Evolutionary conservation across 2,888 invertebrate genomes (phyloP), one percentile per base, ranked within the genome.

Genomic region (Idaea straminata): DNA sequence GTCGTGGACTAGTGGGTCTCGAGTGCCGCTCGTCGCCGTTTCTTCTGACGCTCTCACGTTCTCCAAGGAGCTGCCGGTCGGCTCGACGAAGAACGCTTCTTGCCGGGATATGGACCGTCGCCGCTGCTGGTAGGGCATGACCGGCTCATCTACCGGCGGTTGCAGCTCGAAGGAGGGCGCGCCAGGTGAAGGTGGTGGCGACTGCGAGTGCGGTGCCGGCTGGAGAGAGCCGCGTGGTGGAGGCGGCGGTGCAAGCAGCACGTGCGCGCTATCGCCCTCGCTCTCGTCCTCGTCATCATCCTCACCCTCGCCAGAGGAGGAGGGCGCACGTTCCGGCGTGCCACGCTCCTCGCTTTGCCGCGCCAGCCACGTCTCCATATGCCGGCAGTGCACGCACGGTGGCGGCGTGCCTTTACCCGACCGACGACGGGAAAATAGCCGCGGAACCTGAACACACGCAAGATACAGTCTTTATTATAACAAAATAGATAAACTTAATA

Each of bases 81-180:
- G 95, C 81, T 96, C 96, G 57, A 96, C 95, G 76, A 96, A 96
- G 78, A 97, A 95, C 0, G 97, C 97, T 86, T 97, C 96, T 83
- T 97, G 97, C 16, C 97, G 94, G 65, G 96, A 96, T 77, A 96
- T 96, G 6, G 96, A 96, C 67, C 96, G 95, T 72, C 96, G 93
- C 63, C 97, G 92, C 67, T 93, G 89, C 0, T 93, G 91, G 47
- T 13, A 47, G 7, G 88, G 78, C 58, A 88, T 79, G 0, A 86
- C 87, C 5, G 91, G 89, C 72, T 91, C 91, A 62, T 93, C 93
- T 61, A 79, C 82, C 4, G 93, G 92, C 3, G 94, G 94, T 73
- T 94, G 94, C 57, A 94, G 87, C 80, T 95, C 94, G 72, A 95
- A 94, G 66, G 94, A 89, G 36, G 93, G 93, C 16, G 94, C 94